A percentile compares a stretch with the other conserved stretches of the same genome.
These are phyloP conservation scores for Acomys russatus DNA, from an alignment of 2,797 vertebrate species.

Conservation along the genomic window DNA sequence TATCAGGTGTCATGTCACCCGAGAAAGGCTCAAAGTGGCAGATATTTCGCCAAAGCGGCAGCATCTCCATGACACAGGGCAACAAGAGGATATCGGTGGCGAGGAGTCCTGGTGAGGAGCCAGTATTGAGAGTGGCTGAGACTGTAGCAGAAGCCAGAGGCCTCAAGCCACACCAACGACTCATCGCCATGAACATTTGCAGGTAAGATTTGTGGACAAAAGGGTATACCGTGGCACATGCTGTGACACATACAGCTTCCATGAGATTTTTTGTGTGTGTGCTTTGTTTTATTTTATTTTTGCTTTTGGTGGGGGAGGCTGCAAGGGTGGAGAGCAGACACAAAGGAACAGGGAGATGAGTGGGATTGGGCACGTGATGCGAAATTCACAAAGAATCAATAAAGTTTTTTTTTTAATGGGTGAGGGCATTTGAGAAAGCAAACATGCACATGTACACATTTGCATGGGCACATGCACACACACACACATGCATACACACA, in stretches of 20 bases:
- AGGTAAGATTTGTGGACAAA: neutral
- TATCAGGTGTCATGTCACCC: neutral
- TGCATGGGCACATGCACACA: neutral
- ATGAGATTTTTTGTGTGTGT: neutral
- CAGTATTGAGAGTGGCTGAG: neutral
- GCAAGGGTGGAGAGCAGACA: neutral
- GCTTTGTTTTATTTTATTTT: neutral
- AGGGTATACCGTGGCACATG: neutral
- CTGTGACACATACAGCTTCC: neutral
- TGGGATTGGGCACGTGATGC: neutral
- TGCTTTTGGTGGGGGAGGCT: neutral
- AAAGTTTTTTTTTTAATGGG: neutral
- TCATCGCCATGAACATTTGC: neutral
- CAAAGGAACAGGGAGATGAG: neutral
- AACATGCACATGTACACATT: neutral
- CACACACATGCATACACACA: neutral
- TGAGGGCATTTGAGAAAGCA: neutral
- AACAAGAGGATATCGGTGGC: neutral
- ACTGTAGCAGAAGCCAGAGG: neutral
- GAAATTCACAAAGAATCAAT: neutral
- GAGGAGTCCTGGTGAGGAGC: neutral
- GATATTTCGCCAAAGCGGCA: neutral
- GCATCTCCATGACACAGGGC: neutral
- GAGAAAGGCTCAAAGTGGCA: neutral
- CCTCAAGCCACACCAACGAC: neutral